phyloP scores from a whole-genome alignment of 2,797 vertebrate genomes.

The Neosalanx taihuensis region DNA sequence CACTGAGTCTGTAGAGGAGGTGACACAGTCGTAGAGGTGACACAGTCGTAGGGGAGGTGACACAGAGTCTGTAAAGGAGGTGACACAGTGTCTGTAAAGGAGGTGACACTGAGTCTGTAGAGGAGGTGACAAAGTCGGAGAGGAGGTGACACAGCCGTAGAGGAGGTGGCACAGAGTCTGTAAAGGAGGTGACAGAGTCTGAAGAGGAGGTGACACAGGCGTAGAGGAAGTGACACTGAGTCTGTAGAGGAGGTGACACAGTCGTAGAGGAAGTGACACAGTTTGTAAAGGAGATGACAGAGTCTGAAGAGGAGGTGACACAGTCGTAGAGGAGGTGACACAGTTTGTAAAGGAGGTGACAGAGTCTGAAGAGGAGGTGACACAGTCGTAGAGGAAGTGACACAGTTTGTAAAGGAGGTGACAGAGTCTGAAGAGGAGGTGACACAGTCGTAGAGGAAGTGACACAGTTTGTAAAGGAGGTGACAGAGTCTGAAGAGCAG shows the following conservation, averaged over 20 bases:
- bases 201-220: background rate
- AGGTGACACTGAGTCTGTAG: too few species aligned
- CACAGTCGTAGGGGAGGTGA: too few species aligned
- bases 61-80: too few species aligned
- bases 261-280: background rate
- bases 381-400: background rate
- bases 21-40: too few species aligned
- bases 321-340: background rate
- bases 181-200: background rate
- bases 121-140: background rate
- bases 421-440: conserved; percentile 34
- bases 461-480: conserved; percentile 37
- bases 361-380: too few species aligned
- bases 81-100: too few species aligned
- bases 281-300: background rate
- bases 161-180: too few species aligned
- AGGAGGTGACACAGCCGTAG: background rate
- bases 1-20: too few species aligned
- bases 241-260: background rate
- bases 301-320: background rate
- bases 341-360: too few species aligned
- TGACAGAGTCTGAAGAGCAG: conserved; percentile 15
- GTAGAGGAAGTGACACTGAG: background rate
- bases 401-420: conserved; percentile 1
- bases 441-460: conserved; percentile 30